phyloP scores from a whole-genome alignment of 2,888 invertebrate species.

The Uloborus plumipes region DNA sequence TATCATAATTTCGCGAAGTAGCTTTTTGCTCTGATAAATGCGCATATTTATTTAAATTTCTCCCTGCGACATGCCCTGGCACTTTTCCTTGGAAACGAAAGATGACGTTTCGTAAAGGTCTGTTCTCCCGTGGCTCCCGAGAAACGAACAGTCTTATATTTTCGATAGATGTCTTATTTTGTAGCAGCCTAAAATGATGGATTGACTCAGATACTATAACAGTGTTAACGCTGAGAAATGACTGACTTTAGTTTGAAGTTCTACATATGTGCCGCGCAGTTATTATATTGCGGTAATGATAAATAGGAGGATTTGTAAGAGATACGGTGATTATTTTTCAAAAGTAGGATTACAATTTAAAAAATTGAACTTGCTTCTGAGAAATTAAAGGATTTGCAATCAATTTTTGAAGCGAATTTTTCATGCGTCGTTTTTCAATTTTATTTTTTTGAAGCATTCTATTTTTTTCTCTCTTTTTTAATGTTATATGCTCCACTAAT shows the following conservation, averaged over 20 bases:
- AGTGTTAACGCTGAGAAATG: conserved; percentile 12
- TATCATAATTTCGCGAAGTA: conserved; percentile 61
- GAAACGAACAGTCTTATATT: conserved; percentile 36
- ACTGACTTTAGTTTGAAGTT: not conserved
- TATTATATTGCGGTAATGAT: not conserved
- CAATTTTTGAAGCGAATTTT: too few relatives aligned
- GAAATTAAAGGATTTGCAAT: too few relatives aligned
- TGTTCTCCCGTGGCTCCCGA: conserved; percentile 35
- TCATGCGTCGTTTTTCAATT: too few relatives aligned
- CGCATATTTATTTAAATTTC: conserved; percentile 63
- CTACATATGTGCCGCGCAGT: not conserved
- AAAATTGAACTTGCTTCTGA: too few relatives aligned
- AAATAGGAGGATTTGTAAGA: not conserved
- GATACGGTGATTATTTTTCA: too few relatives aligned
- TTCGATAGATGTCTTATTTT: conserved; percentile 57
- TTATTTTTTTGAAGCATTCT: too few relatives aligned
- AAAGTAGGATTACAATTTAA: too few relatives aligned
- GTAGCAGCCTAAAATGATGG: conserved; percentile 38
- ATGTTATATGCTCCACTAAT: too few relatives aligned
- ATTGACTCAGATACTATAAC: conserved; percentile 34
- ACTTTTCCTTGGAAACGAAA: conserved; percentile 40
- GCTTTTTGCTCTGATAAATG: conserved; percentile 59
- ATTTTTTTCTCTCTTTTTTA: too few relatives aligned
- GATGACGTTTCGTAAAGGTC: conserved; percentile 42
- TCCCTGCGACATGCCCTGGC: conserved; percentile 51